Percentiles rank a stretch among this genome's conserved stretches.
These are phyloP conservation scores for Dryobates pubescens DNA, from an alignment of 2,797 vertebrate species.

Conservation along the genomic window DNA sequence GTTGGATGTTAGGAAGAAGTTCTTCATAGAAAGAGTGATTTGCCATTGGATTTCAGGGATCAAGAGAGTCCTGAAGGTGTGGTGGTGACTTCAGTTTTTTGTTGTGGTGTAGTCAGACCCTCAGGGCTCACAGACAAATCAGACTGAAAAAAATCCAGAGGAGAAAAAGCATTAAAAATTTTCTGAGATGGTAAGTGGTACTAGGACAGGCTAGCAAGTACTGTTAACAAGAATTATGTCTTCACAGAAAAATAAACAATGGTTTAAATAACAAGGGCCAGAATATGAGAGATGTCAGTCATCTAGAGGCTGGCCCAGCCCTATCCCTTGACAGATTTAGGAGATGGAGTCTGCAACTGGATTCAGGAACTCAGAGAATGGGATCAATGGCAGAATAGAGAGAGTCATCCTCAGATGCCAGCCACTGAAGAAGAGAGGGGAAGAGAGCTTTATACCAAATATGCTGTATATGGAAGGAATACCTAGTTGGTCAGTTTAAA, in stretches of 20 bases:
- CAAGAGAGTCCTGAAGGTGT: accelerated
- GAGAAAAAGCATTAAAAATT: not conserved
- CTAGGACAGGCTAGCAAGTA: not conserved
- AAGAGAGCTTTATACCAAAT: no score
- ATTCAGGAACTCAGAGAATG: no score
- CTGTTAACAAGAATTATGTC: not conserved
- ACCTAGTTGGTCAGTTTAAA: no score
- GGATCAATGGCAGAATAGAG: no score
- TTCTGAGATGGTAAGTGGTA: not conserved
- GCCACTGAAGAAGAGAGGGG: no score
- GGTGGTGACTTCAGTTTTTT: not conserved
- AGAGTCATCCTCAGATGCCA: no score
- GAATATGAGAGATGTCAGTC: not conserved
- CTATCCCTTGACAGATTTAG: no score
- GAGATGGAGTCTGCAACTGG: no score
- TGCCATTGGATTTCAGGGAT: not conserved
- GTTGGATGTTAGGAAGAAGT: no score
- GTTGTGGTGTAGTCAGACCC: not conserved
- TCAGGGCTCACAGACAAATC: not conserved
- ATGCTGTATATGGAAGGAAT: no score
- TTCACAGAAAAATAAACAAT: not conserved
- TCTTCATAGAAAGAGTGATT: no score
- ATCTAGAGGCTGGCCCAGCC: no score
- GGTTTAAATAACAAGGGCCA: not conserved
- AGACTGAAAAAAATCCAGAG: not conserved